Conservation (phyloP, 2,888 invertebrate species). For the Sesia bembeciformis region DNA sequence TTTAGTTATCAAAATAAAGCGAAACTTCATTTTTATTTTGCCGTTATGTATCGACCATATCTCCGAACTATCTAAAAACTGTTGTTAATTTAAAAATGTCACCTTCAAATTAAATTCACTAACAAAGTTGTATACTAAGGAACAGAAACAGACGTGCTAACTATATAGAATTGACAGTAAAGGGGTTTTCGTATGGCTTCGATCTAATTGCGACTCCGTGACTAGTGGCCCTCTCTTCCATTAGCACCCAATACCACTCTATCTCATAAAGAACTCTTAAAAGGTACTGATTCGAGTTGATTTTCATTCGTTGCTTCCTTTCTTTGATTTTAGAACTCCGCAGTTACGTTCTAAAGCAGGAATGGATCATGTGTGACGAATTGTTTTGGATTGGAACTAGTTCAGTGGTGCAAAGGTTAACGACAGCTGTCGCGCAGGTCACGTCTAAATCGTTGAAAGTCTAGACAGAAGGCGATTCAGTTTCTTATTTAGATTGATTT, state of each 20-base stretch:
- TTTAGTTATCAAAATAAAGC: too few species aligned
- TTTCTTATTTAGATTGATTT: conserved; percentile 27
- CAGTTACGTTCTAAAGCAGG: conserved; percentile 3
- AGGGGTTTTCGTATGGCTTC: conserved; percentile 50
- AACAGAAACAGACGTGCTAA: conserved; percentile 27
- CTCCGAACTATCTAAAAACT: too few species aligned
- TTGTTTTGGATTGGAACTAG: not conserved
- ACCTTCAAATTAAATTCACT: too few species aligned
- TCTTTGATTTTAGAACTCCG: not conserved
- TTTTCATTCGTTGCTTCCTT: conserved; percentile 14
- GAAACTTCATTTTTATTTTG: too few species aligned
- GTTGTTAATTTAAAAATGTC: too few species aligned
- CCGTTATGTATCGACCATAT: too few species aligned
- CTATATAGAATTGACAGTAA: conserved; percentile 58
- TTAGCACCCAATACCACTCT: conserved; percentile 35
- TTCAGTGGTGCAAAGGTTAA: conserved; percentile 2
- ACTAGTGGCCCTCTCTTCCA: conserved; percentile 53
- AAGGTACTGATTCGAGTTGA: conserved; percentile 7
- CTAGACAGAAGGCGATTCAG: conserved; percentile 40
- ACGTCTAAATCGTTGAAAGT: conserved; percentile 37
- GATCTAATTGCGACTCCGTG: conserved; percentile 64
- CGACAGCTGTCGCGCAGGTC: conserved; percentile 15
- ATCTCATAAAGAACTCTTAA: too few species aligned
- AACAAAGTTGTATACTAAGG: not conserved
- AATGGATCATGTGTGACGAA: conserved; percentile 11